These are phyloP conservation scores for Drosophila demipolita DNA, from an alignment of 2,888 invertebrate species.

Conservation along the genomic window DNA sequence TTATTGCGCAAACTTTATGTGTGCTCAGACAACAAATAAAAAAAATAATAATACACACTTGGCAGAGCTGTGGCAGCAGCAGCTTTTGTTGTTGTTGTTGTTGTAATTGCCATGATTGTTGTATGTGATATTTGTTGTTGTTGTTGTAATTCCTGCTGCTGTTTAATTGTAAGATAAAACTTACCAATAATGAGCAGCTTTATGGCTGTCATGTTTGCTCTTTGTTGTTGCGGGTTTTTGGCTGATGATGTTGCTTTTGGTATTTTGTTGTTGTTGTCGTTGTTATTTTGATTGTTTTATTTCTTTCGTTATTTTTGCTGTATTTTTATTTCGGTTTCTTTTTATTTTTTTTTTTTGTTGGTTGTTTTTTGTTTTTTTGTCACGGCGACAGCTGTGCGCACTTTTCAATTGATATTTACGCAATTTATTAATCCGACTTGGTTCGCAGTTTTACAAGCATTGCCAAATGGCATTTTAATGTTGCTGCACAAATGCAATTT, in stretches of 20 bases:
- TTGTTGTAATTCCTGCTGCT: slow-evolving; percentile 39
- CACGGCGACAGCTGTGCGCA: slow-evolving; percentile 25
- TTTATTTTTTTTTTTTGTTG: slow-evolving; percentile 3
- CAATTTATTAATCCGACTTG: slow-evolving; percentile 47
- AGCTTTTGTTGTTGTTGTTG: slow-evolving; percentile 14
- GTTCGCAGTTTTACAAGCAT: slow-evolving; percentile 59
- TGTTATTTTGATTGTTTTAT: slow-evolving; percentile 23
- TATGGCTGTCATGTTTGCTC: slow-evolving; percentile 73
- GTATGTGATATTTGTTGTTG: slow-evolving; percentile 3
- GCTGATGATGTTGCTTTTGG: not conserved
- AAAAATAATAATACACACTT: not conserved
- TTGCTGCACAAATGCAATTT: slow-evolving; percentile 49
- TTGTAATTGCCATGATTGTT: slow-evolving; percentile 5
- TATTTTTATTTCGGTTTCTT: not conserved
- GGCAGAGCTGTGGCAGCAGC: slow-evolving; percentile 10
- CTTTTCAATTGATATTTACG: slow-evolving; percentile 50
- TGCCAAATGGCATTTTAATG: slow-evolving; percentile 78
- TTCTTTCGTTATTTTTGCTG: slow-evolving; percentile 13
- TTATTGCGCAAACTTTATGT: slow-evolving; percentile 4
- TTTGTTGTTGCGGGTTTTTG: slow-evolving; percentile 9
- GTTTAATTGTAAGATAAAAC: slow-evolving; percentile 81
- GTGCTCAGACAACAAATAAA: not conserved
- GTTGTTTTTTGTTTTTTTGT: slow-evolving; percentile 13
- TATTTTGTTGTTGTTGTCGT: slow-evolving; percentile 12
- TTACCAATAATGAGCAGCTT: slow-evolving; percentile 83